Base-by-base conservation (phyloP, 2,113 vertebrate species). In the Eptatretus burgeri region DNA sequence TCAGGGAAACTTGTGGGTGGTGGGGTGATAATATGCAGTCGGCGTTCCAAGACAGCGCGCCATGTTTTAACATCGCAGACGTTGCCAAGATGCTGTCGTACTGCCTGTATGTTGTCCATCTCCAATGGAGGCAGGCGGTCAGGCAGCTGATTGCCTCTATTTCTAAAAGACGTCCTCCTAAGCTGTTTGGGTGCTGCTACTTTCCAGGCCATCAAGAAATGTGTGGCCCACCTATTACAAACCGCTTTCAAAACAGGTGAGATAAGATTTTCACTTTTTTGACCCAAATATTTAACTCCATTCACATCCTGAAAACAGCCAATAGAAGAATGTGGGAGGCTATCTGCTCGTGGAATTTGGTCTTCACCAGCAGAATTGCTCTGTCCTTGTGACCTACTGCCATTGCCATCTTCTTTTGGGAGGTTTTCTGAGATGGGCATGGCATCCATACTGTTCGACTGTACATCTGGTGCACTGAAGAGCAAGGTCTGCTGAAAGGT, bases 401-500 rank as follows among this genome's bases (percentile, higher is more conserved):
- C 56, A 60, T 10, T 60, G 10, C 9, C 12, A 20, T 60, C 56
- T n/a, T 20, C 56, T 20, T 20, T 60, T 12, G 12, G 20, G 56
- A 2, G 56, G 10, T n/a, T 60, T 20, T 10, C 56, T n/a, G 56
- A 60, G 56, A 20, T n/a, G 10, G 56, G 56, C 56, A 17, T 20
- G 56, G 56, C 20, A 20, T 60, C 78, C 2, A 17, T 13, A 0
- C 64, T 65, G 0, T 73, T 63, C 13, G 74, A 66, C 0, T 77
- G 74, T 1, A 2, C 5, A 0, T 70, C 18, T 0, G 75, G 72
- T 10, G 76, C 0, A 69, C 69, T 27, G 12, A 56, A 66, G 64
- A 70, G 66, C 1, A 91, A 73, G 13, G 66, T 69, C 70, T 91
- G 87, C 63, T 76, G 78, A 72, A 93, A 94, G 50, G 89, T 1